Conservation (phyloP, 2,797 vertebrate species). For the Coreius guichenoti region DNA sequence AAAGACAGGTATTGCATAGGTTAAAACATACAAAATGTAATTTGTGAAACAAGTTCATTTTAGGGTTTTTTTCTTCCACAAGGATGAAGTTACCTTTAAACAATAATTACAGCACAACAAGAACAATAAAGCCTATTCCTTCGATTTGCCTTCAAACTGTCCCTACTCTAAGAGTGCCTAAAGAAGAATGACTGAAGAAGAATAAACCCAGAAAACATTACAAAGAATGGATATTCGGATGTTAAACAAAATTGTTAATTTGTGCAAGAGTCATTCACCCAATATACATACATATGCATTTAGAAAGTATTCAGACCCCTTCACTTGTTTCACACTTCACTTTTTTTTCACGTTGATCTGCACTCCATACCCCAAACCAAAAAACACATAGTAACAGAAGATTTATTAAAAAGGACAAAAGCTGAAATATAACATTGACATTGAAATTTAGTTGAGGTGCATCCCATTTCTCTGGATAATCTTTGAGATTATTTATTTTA, state of each 20-base stretch:
- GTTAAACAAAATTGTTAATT: not conserved
- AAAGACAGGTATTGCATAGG: conserved; percentile 67
- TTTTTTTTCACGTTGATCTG: too few relatives aligned
- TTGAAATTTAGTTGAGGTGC: not conserved
- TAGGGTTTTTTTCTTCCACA: conserved; percentile 28
- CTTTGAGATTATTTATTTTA: not conserved
- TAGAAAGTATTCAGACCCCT: not conserved
- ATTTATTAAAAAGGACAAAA: not conserved
- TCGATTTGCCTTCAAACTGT: not conserved
- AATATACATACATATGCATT: not conserved
- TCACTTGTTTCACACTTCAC: too few relatives aligned
- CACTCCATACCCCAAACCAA: not conserved
- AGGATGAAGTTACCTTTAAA: conserved; percentile 17
- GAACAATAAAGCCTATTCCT: not conserved
- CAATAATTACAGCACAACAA: not conserved
- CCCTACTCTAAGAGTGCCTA: conserved; percentile 16
- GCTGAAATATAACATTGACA: not conserved
- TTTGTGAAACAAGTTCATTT: conserved; percentile 30
- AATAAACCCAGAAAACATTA: conserved; percentile 9
- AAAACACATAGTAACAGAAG: not conserved
- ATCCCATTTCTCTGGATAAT: not conserved
- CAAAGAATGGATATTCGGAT: not conserved
- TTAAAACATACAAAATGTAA: conserved; percentile 57
- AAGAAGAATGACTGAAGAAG: not conserved
- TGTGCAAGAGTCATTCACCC: not conserved